These are phyloP conservation scores for Yoshiicerus persimilis DNA, from an alignment of 1,140 invertebrate genomes.

Conservation along the genomic window DNA sequence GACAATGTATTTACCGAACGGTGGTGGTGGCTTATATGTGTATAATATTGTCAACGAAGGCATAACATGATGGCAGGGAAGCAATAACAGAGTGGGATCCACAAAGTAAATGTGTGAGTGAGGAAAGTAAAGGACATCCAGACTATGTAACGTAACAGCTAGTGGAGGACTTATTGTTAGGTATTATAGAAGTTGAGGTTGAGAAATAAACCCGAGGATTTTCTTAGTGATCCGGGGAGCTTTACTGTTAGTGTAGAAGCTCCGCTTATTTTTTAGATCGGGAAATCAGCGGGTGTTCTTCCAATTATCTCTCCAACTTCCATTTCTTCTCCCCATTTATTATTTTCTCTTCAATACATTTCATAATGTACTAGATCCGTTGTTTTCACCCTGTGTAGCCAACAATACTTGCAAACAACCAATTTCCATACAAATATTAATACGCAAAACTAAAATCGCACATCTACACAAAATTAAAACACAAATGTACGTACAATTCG, in stretches of 20 bases:
- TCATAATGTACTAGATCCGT: not conserved
- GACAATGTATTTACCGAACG: not conserved
- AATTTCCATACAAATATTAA: not conserved
- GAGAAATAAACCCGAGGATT: slow-evolving; percentile 38
- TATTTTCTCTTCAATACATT: not conserved
- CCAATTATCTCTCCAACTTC: slow-evolving; percentile 49
- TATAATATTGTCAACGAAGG: not conserved
- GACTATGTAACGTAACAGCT: not conserved
- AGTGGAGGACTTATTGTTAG: slow-evolving; percentile 16
- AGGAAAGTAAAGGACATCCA: not conserved
- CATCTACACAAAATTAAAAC: too few relatives aligned
- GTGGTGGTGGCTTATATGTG: too few relatives aligned
- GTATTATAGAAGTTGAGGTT: not conserved
- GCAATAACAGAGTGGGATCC: not conserved
- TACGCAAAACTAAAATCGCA: too few relatives aligned
- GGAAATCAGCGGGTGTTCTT: slow-evolving; percentile 49
- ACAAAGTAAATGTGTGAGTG: not conserved
- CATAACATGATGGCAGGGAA: not conserved
- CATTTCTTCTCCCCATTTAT: slow-evolving; percentile 19
- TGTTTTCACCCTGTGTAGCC: not conserved
- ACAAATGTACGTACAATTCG: too few relatives aligned
- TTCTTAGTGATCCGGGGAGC: slow-evolving; percentile 42
- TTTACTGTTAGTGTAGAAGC: slow-evolving; percentile 36
- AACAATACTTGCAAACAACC: not conserved
- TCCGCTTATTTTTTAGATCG: slow-evolving; percentile 41